Conservation (phyloP, 2,888 invertebrate genomes). For the Pachliopta kotzebuea region DNA sequence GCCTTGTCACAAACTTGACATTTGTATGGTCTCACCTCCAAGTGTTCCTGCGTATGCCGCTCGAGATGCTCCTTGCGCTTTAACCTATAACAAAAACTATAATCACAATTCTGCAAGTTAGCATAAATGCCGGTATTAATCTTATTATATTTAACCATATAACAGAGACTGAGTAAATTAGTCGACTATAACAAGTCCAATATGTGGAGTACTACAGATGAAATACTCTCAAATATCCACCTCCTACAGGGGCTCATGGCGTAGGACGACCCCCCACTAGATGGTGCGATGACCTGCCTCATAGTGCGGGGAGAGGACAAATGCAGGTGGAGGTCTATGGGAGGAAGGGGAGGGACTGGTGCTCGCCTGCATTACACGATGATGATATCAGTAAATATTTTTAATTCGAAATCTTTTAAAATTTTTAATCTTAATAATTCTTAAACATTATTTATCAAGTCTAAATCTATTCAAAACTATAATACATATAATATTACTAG, state of each 20-base stretch:
- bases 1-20: conserved; percentile 88
- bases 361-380: neutral
- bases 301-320: conserved; percentile 13
- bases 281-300: conserved; percentile 24
- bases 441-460: too few species aligned
- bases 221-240: conserved; percentile 4
- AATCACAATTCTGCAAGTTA: neutral
- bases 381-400: too few species aligned
- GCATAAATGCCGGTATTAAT: too few species aligned
- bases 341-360: neutral
- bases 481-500: too few species aligned
- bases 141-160: too few species aligned
- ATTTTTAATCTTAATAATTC: too few species aligned
- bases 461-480: too few species aligned
- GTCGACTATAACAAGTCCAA: neutral
- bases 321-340: conserved; percentile 3
- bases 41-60: conserved; percentile 87
- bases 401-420: too few species aligned
- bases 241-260: conserved; percentile 19
- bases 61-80: conserved; percentile 89
- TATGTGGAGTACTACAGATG: neutral
- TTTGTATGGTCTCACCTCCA: conserved; percentile 87
- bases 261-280: conserved; percentile 24
- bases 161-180: too few species aligned
- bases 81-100: conserved; percentile 54